These are phyloP conservation scores for Phoebastria nigripes DNA, from an alignment of 2,797 vertebrate species.

Conservation along the genomic window DNA sequence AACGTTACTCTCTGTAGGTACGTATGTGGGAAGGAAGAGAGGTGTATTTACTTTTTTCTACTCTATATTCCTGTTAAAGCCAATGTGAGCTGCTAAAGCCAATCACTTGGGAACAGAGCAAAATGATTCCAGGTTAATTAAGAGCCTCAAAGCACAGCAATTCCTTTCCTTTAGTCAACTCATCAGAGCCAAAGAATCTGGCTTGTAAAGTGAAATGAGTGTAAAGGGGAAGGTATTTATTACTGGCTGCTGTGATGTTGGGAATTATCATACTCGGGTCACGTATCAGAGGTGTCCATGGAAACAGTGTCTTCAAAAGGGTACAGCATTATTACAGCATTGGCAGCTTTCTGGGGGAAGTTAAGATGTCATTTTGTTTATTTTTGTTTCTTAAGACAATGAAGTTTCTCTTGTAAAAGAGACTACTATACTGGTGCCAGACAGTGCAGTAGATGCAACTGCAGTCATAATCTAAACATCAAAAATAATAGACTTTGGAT, in stretches of 20 bases:
- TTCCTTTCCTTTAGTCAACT: background rate
- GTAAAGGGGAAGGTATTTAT: slow-evolving; percentile 51
- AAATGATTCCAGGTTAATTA: slow-evolving; percentile 36
- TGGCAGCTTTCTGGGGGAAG: background rate
- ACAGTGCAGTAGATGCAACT: background rate
- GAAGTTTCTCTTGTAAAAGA: background rate
- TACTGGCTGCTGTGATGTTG: slow-evolving; percentile 11
- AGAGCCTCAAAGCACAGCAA: background rate
- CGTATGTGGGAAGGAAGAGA: background rate
- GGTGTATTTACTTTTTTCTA: background rate
- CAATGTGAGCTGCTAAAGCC: background rate
- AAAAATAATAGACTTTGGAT: background rate
- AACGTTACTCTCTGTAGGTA: background rate
- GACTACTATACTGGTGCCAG: background rate
- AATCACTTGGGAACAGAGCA: background rate
- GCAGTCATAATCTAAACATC: background rate
- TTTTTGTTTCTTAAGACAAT: background rate
- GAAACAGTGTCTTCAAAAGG: background rate
- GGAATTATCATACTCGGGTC: background rate
- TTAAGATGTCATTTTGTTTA: background rate
- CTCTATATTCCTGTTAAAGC: background rate
- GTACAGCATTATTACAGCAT: background rate
- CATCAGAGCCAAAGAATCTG: slow-evolving; percentile 14
- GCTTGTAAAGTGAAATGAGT: slow-evolving; percentile 21
- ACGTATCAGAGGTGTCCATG: background rate